A percentile compares a stretch with the other conserved stretches of the same genome.
Conservation (phyloP, 2,113 vertebrate species). For the Cyphomyrus plagiostoma region DNA sequence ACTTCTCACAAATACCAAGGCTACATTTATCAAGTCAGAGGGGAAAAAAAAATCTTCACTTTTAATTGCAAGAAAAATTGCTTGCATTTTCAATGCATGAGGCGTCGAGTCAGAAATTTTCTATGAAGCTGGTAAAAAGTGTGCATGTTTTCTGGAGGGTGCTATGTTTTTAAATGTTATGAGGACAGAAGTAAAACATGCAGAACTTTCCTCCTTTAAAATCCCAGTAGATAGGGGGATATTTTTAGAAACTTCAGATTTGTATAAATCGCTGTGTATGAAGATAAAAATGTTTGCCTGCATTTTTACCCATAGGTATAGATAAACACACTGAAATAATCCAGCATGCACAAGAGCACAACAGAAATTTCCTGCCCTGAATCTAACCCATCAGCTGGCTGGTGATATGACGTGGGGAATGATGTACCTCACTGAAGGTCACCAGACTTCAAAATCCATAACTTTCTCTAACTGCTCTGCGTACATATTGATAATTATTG, state of each 20-base stretch:
- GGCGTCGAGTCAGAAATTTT: constrained; percentile 4
- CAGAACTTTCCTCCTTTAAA: background rate
- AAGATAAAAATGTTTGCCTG: background rate
- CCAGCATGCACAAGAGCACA: background rate
- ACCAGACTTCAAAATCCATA: background rate
- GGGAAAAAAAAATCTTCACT: background rate
- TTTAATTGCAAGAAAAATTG: constrained; percentile 18
- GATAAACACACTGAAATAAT: background rate
- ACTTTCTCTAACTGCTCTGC: background rate
- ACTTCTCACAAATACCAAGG: constrained; percentile 6
- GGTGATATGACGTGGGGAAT: background rate
- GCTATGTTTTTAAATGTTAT: background rate
- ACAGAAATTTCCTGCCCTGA: background rate
- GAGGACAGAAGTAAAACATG: background rate
- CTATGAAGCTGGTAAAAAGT: background rate
- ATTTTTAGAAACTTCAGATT: background rate
- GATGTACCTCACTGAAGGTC: background rate
- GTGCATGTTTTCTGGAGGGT: background rate
- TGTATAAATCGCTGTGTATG: background rate
- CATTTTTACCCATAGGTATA: background rate
- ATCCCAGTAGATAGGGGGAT: background rate
- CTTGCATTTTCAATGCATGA: constrained; percentile 17
- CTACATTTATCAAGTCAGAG: constrained; percentile 9
- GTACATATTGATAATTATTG: background rate
- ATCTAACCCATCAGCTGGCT: background rate